Evolutionary conservation across 2,888 invertebrate genomes (phyloP), one percentile per base, ranked within the genome.

Genomic region (Drosophila vallismaia): DNA sequence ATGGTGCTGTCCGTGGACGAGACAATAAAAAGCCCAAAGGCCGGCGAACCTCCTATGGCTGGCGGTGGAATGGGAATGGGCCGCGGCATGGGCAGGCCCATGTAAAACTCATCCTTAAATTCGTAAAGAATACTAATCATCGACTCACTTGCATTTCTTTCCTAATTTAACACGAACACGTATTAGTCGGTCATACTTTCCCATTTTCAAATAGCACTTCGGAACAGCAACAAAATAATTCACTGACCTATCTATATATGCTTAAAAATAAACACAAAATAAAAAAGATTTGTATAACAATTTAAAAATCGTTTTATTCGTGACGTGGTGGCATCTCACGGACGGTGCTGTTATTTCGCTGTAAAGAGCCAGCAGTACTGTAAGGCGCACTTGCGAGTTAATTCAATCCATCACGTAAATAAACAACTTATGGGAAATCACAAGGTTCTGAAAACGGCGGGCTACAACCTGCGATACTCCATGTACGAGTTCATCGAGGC

Each of bases 1-100:
- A 94, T 99, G 89, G 93, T 99, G 83, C 93, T 99, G 6, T 98
- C 98, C 0, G 97, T 99, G 0, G 99, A 99, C 90, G 99, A 99
- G 92, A 99, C 99, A 0, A 98, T 99, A 82, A 98, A 98, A 93
- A 98, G 97, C 91, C 97, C 95, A 38, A 96, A 95, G 86, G 93
- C 94, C 33, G 93, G 92, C 7, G 89, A 87, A 24, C 59, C 81
- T 5, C 88, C 89, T 0, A 90, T 89, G 89, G 91, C 92, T 60
- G 92, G 92, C 70, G 93, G 94, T 19, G 79, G 79, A 10, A 93
- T 94, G 80, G 80, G 80, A 51, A 93, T 94, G 80, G 95, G 95
- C 6, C 93, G 94, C 71, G 95, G 94, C 50, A 95, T 96, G 95
- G 96, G 96, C 10, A 93, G 96, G 84, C 96, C 96, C 14, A 95